phyloP scores from a whole-genome alignment of 2,888 invertebrate genomes.

The Lampropteryx suffumata region DNA sequence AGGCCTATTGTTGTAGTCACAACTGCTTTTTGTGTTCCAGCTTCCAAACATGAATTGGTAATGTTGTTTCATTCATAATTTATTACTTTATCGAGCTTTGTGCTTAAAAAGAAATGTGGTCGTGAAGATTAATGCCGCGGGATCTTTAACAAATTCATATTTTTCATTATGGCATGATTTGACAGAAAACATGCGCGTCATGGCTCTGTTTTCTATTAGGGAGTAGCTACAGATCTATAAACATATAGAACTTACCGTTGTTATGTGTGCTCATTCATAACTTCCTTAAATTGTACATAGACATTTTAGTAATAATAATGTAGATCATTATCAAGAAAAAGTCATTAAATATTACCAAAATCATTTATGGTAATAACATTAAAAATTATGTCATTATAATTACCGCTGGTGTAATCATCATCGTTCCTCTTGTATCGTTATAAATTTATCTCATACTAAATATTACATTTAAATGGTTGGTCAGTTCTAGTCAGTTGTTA shows the following conservation, averaged over 20 bases:
- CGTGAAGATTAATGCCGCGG: constrained; percentile 56
- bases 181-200: constrained; percentile 69
- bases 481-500: constrained; percentile 72
- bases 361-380: not conserved
- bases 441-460: constrained; percentile 18
- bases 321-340: too few relatives aligned
- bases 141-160: constrained; percentile 62
- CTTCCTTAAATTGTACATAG: too few relatives aligned
- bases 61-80: constrained; percentile 76
- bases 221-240: constrained; percentile 45
- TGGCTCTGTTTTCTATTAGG: constrained; percentile 62
- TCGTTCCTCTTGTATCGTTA: constrained; percentile 18
- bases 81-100: constrained; percentile 75
- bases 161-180: constrained; percentile 73
- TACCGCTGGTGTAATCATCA: not conserved
- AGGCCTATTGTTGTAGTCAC: constrained; percentile 67
- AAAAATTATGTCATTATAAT: not conserved
- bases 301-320: too few relatives aligned
- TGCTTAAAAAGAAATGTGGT: constrained; percentile 65
- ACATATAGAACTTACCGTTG: constrained; percentile 37
- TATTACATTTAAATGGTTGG: constrained; percentile 67
- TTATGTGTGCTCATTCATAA: not conserved
- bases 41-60: constrained; percentile 60
- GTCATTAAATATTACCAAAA: not conserved
- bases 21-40: constrained; percentile 63